Conservation (phyloP, 2,888 invertebrate genomes). For the Lepidonotus clava region DNA sequence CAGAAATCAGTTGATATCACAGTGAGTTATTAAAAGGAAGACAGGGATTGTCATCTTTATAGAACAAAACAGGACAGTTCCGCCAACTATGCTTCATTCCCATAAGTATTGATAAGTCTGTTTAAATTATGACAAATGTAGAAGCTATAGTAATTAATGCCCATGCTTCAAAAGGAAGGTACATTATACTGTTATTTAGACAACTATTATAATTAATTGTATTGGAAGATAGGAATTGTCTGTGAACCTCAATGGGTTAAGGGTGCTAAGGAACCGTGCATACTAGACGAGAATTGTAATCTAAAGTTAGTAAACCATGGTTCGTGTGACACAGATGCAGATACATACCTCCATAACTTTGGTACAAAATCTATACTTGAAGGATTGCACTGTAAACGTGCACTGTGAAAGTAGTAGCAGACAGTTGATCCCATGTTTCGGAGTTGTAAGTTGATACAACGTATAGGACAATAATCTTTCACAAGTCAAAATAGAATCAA, state of each 20-base stretch:
- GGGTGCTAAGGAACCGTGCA: not conserved
- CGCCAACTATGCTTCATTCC: not conserved
- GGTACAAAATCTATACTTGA: too few species aligned
- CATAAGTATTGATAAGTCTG: conserved; percentile 2
- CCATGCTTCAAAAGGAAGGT: not conserved
- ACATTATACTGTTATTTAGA: not conserved
- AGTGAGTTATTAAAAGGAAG: conserved; percentile 36
- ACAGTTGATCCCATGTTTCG: too few species aligned
- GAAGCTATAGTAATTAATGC: conserved; percentile 25
- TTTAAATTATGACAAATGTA: not conserved
- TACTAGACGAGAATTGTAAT: too few species aligned
- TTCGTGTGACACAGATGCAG: not conserved
- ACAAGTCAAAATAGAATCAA: too few species aligned
- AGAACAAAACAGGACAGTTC: not conserved
- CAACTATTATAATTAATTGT: not conserved
- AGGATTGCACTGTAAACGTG: too few species aligned
- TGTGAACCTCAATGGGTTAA: not conserved
- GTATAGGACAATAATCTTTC: too few species aligned
- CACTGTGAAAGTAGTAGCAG: too few species aligned
- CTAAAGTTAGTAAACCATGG: too few species aligned
- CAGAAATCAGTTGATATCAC: not conserved
- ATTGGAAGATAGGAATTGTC: not conserved
- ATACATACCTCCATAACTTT: not conserved
- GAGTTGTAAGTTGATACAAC: too few species aligned
- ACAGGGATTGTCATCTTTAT: conserved; percentile 21